Percentiles rank a stretch among this genome's conserved stretches.
phyloP scores from a whole-genome alignment of 2,113 vertebrate species.

The Cinclus cinclus region DNA sequence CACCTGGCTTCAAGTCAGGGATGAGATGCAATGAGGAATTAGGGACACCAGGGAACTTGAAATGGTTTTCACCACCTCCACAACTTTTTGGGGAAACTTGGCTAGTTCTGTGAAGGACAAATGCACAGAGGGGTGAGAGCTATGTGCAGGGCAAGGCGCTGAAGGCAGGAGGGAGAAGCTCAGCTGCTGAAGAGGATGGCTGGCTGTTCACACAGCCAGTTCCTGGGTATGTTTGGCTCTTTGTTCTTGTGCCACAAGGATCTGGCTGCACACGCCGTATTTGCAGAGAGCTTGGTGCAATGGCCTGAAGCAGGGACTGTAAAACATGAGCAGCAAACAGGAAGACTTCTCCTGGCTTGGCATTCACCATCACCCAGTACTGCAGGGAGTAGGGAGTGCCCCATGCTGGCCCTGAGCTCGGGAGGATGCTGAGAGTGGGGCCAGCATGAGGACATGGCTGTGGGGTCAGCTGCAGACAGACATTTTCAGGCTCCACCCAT shows the following conservation, averaged over 20 bases:
- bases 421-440: not conserved
- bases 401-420: accelerated
- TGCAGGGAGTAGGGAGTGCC: not conserved
- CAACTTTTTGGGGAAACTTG: not conserved
- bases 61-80: not conserved
- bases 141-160: accelerated
- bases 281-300: not conserved
- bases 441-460: accelerated
- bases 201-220: not conserved
- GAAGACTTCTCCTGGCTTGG: not conserved
- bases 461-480: not conserved
- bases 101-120: not conserved
- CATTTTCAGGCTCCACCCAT: not conserved
- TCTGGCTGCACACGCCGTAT: not conserved
- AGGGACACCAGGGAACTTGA: not conserved
- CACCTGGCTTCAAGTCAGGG: not conserved
- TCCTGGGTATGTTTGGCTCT: not conserved
- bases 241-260: not conserved
- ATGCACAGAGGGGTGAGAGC: accelerated
- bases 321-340: not conserved
- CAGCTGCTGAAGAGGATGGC: accelerated
- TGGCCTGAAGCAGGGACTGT: not conserved
- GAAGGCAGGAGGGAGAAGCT: not conserved
- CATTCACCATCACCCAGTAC: accelerated
- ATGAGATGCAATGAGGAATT: not conserved